Evolutionary conservation across 1,140 invertebrate genomes (phyloP), one percentile per base, ranked within the genome.

Genomic region (Lasioglossum albipes): DNA sequence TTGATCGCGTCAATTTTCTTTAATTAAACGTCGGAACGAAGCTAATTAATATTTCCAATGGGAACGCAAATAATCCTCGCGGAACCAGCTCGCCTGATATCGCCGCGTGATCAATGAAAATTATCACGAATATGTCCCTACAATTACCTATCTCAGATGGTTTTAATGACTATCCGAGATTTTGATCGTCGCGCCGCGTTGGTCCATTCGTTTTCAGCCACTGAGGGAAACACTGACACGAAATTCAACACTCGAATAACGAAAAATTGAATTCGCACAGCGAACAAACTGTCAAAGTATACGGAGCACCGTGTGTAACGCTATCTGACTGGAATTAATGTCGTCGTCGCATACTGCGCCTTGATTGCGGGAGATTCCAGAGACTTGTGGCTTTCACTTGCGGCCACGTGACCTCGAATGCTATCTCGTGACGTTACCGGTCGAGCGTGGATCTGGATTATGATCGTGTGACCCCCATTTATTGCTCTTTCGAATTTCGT

Each of bases 361-460:
- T 65, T n/a, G n/a, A 71, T 74, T 52, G 27, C 41, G 16, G 31
- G 52, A 86, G 54, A 86, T 85, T 86, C 75, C 54, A 27, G 52
- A 79, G 80, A 66, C 84, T 70, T 68, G 84, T 70, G 81, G 70
- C 85, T 87, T 87, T 87, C 85, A 87, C 85, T 86, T 12, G 57
- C 81, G 72, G 20, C 62, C 75, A 67, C 69, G 73, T 66, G 78
- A 81, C 84, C 84, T 86, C 86, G 85, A 75, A 67, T 27, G 64
- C 82, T 45, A 71, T 54, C 54, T 68, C 70, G 31, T 70, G 18
- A 66, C 73, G 10, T 86, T 86, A 86, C 71, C 84, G 84, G 82
- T 67, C 20, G 80, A 67, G 67, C 67, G 45, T 20, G 22, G 20
- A 66, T 73, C 70, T 49, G 20, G 69, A 73, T 73, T 36, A 2